Percentiles rank a stretch among this genome's conserved stretches.
These are phyloP conservation scores for Indicator maculatus DNA, from an alignment of 2,113 vertebrate species.

Conservation along the genomic window DNA sequence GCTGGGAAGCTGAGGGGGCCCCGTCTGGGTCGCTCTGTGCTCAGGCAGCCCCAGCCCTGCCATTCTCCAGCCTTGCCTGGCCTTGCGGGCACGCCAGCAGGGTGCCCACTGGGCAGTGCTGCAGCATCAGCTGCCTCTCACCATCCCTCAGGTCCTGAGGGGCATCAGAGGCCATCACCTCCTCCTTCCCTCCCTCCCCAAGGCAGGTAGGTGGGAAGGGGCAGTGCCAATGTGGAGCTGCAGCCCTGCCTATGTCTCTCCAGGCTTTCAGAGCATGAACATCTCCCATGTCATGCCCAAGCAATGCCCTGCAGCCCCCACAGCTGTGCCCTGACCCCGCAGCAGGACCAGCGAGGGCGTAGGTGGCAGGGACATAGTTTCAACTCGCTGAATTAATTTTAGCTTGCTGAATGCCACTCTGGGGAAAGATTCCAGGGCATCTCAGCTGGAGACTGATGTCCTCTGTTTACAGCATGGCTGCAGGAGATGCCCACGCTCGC, in stretches of 20 bases:
- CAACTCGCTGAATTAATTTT: not conserved
- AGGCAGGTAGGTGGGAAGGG: not conserved
- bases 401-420: rapidly evolving
- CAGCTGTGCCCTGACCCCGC: too few relatives aligned
- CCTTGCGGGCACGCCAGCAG: rapidly evolving
- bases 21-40: conserved; percentile 52
- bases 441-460: rapidly evolving
- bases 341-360: not conserved
- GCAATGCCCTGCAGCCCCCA: rapidly evolving
- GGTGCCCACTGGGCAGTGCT: not conserved
- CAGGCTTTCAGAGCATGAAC: not conserved
- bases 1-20: conserved; percentile 70
- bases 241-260: not conserved
- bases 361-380: not conserved
- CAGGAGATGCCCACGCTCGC: not conserved
- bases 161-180: rapidly evolving
- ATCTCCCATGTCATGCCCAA: rapidly evolving
- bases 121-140: not conserved
- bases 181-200: not conserved
- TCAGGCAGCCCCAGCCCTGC: conserved; percentile 40
- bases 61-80: not conserved
- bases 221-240: not conserved
- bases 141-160: not conserved
- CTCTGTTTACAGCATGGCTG: not conserved
- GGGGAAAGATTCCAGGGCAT: not conserved